Base-by-base conservation (phyloP, 2,113 vertebrate genomes). In the Poeciliopsis retropinna region DNA sequence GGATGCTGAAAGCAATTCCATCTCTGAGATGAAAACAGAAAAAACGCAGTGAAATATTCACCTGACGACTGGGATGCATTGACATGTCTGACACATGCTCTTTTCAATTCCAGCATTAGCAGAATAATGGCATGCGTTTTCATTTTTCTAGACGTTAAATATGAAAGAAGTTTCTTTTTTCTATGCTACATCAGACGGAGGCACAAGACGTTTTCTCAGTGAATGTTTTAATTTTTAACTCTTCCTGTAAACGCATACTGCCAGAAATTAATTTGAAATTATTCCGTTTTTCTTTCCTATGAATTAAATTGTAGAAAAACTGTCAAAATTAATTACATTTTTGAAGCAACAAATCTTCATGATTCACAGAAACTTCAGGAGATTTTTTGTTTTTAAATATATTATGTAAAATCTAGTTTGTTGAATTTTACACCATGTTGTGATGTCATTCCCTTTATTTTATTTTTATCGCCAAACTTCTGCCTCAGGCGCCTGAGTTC, bases 61-160 rank as follows among this genome's bases (percentile, higher is more conserved):
- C 78, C 84, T 79, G 70, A 84, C 64, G 71, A 22, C 34, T n/a
- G 75, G 72, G 76, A 82, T 70, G 68, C 68, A 70, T 30, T 62
- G 62, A 80, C 54, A 31, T 10, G 68, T 30, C 47, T 29, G 78
- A 32, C 17, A 67, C 37, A 73, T 41, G 44, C 80, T 78, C 47
- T 73, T 79, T 88, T 87, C 81, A 66, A 67, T 80, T 89, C 72
- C 44, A 61, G 75, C 64, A 62, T 61, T 31, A 54, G 68, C 51
- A 54, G 34, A 70, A 31, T 81, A 80, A 91, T 75, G 66, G 80
- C 65, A 41, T 72, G 62, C 81, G 76, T 76, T 80, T 88, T 73
- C 86, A 69, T 83, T 37, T 85, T 90, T 76, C 67, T 68, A 32
- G 41, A 63, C 65, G 64, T 76, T 72, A 44, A 75, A 66, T 80